Percentiles rank a stretch among this genome's conserved stretches.
Evolutionary conservation across 1,140 invertebrate genomes (phyloP).

Genomic region (Zaprionus inermis): DNA sequence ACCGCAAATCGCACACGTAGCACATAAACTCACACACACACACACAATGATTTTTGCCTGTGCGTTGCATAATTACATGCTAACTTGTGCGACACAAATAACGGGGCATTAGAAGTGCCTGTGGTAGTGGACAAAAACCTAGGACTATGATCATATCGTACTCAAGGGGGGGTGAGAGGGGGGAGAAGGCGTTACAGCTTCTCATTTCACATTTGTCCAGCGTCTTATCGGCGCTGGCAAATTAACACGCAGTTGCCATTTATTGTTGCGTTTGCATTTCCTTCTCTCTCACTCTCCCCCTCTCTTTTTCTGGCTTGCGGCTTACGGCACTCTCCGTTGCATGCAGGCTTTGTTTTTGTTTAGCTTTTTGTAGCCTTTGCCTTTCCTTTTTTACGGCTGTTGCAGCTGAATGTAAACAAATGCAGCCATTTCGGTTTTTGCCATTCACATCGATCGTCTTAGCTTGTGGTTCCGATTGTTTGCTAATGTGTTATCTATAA

Average conservation of each 20-base stretch:
- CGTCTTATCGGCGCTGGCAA: conserved; percentile 46
- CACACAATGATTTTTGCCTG: conserved; percentile 18
- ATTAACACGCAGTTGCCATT: conserved; percentile 41
- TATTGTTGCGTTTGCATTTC: conserved; percentile 13
- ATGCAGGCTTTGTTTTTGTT: conserved; percentile 1
- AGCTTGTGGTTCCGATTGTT: background rate
- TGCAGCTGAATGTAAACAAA: background rate
- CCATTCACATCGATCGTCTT: background rate
- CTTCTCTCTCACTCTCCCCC: background rate
- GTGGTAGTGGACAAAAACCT: background rate
- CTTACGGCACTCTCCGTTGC: background rate
- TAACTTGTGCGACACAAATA: conserved; percentile 72
- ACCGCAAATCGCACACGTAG: conserved; percentile 6
- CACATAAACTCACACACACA: background rate
- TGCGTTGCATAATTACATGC: conserved; percentile 60
- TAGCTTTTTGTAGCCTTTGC: background rate
- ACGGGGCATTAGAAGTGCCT: conserved; percentile 52
- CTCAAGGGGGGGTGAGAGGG: too few species aligned
- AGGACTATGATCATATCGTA: conserved; percentile 47
- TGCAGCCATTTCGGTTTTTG: background rate
- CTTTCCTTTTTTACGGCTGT: background rate
- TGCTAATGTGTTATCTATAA: conserved; percentile 5
- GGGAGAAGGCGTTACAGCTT: background rate
- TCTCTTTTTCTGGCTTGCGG: background rate
- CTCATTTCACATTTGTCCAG: conserved; percentile 27